These are phyloP conservation scores for Agonopterix subpropinquella DNA, from an alignment of 2,888 invertebrate genomes.

Conservation along the genomic window DNA sequence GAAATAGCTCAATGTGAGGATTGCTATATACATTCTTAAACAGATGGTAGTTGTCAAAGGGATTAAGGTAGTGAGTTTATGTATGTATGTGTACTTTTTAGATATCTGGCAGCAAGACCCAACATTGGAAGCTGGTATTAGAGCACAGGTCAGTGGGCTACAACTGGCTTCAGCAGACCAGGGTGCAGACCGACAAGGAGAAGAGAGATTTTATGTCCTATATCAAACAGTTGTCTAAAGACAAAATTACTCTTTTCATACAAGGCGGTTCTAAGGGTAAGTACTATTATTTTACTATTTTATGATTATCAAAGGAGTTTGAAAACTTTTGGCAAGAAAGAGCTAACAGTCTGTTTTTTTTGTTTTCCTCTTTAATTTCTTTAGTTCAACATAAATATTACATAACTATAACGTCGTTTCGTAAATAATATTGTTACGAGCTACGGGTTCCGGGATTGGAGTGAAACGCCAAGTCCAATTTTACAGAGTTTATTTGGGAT, in stretches of 20 bases:
- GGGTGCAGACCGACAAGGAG: slow-evolving; percentile 54
- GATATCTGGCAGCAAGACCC: slow-evolving; percentile 83
- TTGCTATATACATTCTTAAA: too few relatives aligned
- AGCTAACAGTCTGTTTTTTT: background rate
- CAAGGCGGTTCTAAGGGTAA: slow-evolving; percentile 65
- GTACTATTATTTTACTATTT: background rate
- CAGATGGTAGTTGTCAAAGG: too few relatives aligned
- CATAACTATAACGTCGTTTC: too few relatives aligned
- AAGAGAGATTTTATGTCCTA: slow-evolving; percentile 68
- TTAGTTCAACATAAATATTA: too few relatives aligned
- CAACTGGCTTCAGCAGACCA: slow-evolving; percentile 76
- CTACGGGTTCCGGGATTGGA: too few relatives aligned
- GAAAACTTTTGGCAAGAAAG: background rate
- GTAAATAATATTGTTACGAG: too few relatives aligned
- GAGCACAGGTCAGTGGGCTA: slow-evolving; percentile 86
- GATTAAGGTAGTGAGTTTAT: too few relatives aligned
- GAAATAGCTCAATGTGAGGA: too few relatives aligned
- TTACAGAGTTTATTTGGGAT: too few relatives aligned
- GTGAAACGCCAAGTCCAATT: too few relatives aligned
- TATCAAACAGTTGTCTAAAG: slow-evolving; percentile 66
- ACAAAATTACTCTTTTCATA: slow-evolving; percentile 64
- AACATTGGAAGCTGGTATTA: slow-evolving; percentile 88
- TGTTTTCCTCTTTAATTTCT: too few relatives aligned
- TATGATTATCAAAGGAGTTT: too few relatives aligned
- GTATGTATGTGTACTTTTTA: slow-evolving; percentile 41